Percentiles rank a stretch among this genome's conserved stretches.
Conservation (phyloP, 2,113 vertebrate genomes). For the Apodemus speciosus region DNA sequence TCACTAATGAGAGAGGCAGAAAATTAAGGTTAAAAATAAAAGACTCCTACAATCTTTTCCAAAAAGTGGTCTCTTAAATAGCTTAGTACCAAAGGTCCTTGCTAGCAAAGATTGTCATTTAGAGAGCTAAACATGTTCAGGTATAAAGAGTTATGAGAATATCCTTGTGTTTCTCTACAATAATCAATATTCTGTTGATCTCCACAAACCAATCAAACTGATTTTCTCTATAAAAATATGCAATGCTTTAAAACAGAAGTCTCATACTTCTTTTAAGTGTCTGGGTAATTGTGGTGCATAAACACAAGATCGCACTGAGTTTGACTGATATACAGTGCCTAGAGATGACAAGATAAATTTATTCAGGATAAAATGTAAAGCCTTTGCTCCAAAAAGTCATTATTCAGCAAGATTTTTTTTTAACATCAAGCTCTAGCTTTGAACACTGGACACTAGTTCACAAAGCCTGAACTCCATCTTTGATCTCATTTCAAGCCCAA, state of each 20-base stretch:
- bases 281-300: not conserved
- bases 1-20: not conserved
- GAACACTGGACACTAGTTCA: not conserved
- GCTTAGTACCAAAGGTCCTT: not conserved
- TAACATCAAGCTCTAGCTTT: not conserved
- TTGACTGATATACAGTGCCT: not conserved
- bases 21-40: not conserved
- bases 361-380: constrained; percentile 27
- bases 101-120: not conserved
- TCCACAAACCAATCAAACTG: not conserved
- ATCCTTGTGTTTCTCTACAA: not conserved
- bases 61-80: not conserved
- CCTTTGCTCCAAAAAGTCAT: not conserved
- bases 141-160: not conserved
- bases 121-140: not conserved
- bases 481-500: not conserved
- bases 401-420: not conserved
- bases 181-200: not conserved
- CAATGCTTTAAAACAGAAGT: not conserved
- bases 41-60: not conserved
- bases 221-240: not conserved
- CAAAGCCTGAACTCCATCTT: not conserved
- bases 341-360: constrained; percentile 24
- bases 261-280: not conserved
- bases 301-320: not conserved